A percentile compares a stretch with the other conserved stretches of the same genome.
Conservation (phyloP, 2,888 invertebrate species). For the Hirtodrosophila alboralis region DNA sequence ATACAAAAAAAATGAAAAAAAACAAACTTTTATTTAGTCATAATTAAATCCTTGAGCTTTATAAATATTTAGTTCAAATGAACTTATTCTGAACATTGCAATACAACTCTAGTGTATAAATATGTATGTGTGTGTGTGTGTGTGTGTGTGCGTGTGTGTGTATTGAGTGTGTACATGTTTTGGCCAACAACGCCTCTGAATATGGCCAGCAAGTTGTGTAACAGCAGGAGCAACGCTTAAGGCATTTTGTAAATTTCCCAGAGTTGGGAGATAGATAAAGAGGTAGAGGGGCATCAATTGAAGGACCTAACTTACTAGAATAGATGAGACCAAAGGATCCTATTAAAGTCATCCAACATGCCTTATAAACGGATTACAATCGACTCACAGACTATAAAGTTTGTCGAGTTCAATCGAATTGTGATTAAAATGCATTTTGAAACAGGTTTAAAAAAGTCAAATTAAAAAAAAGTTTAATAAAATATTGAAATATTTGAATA, state of each 20-base stretch:
- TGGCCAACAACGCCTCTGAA: slow-evolving; percentile 42
- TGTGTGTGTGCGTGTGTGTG: slow-evolving; percentile 1
- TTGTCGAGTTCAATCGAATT: neutral
- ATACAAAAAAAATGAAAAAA: too few species aligned
- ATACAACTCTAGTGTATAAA: too few species aligned
- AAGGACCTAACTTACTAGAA: too few species aligned
- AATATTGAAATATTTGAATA: too few species aligned
- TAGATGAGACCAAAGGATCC: too few species aligned
- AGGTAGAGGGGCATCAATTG: too few species aligned
- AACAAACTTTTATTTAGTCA: too few species aligned
- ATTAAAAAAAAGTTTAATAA: too few species aligned
- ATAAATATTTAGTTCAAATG: too few species aligned
- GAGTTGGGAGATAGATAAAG: too few species aligned
- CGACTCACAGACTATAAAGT: neutral
- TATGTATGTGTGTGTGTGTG: neutral
- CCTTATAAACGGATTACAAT: slow-evolving; percentile 5
- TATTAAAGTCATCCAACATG: neutral
- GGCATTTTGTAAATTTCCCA: slow-evolving; percentile 27
- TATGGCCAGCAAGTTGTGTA: slow-evolving; percentile 36
- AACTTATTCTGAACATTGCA: too few species aligned
- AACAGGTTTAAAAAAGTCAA: neutral
- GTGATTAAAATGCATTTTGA: slow-evolving; percentile 4
- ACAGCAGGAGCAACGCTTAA: slow-evolving; percentile 36
- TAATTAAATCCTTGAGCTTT: too few species aligned
- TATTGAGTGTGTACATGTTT: slow-evolving; percentile 30